Base-by-base conservation (phyloP, 2,888 invertebrate species). In the Drosophila peninsularis region DNA sequence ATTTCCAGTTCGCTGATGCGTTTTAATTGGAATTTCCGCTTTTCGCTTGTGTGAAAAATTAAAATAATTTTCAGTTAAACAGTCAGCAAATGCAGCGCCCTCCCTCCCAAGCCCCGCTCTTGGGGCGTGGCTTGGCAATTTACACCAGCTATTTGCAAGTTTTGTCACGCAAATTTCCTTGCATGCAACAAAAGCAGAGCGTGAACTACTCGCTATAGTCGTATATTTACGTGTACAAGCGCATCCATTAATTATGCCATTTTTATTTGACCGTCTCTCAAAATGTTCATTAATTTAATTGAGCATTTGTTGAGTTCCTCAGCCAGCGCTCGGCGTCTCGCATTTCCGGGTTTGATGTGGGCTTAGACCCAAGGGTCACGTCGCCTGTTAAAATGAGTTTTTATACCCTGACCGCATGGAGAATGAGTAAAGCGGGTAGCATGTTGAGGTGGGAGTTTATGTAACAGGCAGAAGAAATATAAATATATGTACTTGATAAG, bases 11-110 rank as follows among this genome's bases (percentile, higher is more conserved):
- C 75, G 65, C 71, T 82, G 89, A 84, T 88, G 89, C 88, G 75
- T 82, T 86, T 86, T 86, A 89, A 86, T 86, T 89, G 89, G 86
- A 86, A 87, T 86, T 86, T 86, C 86, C 89, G 88, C 75, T 64
- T 62, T 49, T 77, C 83, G 74, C 68, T 68, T 88, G 74, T 65
- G 72, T 68, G 75, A 74, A 75, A 85, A 78, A 82, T 89, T 82
- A 78, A 85, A 88, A 85, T 88, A 77, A 88, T 88, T 75, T 80
- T 62, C 67, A 63, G 61, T 32, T 30, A 49, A 50, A 34, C 58
- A 42, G 34, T 30, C 47, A 39, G 19, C 37, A 27, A n/a, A 14
- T 11, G 11, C 37, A 17, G 7, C 21, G 2, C 7, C 4, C 24
- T 24, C 24, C 19, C 9, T 30, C 5, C 5, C 41, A 5, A 21